A percentile compares a stretch with the other conserved stretches of the same genome.
phyloP scores from a whole-genome alignment of 1,140 invertebrate species.

The Kradibia gibbosae region DNA sequence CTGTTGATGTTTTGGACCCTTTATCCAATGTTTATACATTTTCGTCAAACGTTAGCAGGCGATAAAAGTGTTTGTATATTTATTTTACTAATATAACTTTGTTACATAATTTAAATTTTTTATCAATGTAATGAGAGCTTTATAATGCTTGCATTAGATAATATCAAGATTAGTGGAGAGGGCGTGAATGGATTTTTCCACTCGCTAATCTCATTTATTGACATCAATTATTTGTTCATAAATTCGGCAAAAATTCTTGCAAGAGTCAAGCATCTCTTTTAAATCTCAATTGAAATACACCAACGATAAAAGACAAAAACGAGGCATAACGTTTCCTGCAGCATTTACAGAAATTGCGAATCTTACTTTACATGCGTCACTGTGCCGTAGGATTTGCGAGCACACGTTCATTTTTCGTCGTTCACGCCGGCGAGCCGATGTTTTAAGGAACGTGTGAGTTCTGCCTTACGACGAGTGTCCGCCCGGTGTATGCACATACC shows the following conservation, averaged over 20 bases:
- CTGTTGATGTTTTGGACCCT: too few relatives aligned
- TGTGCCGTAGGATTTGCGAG: not conserved
- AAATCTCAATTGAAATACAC: constrained; percentile 30
- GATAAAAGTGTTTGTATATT: too few relatives aligned
- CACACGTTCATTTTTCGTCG: not conserved
- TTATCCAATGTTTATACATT: too few relatives aligned
- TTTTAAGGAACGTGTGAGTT: constrained; percentile 33
- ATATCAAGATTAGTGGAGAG: too few relatives aligned
- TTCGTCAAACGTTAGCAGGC: too few relatives aligned
- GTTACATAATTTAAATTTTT: too few relatives aligned
- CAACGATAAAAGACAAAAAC: not conserved
- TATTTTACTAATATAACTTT: too few relatives aligned
- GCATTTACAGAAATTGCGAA: constrained; percentile 20
- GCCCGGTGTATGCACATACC: not conserved
- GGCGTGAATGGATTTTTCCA: not conserved
- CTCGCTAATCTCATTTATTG: not conserved
- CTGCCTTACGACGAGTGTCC: not conserved
- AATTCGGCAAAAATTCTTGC: not conserved
- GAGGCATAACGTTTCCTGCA: not conserved
- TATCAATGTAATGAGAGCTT: too few relatives aligned
- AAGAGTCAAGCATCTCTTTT: not conserved
- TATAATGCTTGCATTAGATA: too few relatives aligned
- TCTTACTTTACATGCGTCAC: constrained; percentile 24
- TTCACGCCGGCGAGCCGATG: constrained; percentile 1
- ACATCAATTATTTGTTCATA: not conserved